Conservation (phyloP, 2,888 invertebrate species). For the Caenorhabditis doughertyi region DNA sequence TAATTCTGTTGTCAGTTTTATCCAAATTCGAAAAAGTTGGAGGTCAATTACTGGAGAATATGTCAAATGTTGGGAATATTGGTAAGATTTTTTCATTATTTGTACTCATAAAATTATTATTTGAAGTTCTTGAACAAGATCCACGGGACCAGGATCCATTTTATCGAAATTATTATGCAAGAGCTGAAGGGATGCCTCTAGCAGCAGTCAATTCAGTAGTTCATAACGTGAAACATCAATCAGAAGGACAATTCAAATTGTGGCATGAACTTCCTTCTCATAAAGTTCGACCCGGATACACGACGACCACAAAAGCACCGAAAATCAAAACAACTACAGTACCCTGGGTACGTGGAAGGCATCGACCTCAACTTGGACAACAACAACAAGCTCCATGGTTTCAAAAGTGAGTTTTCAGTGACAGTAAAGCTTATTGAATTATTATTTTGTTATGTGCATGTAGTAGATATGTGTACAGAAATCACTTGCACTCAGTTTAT, state of each 20-base stretch:
- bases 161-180: slow-evolving; percentile 48
- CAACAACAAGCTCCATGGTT: slow-evolving; percentile 32
- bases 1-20: slow-evolving; percentile 4
- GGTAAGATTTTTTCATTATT: slow-evolving; percentile 24
- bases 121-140: slow-evolving; percentile 60
- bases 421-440: neutral
- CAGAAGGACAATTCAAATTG: slow-evolving; percentile 36
- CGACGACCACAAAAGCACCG: slow-evolving; percentile 37
- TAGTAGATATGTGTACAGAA: neutral
- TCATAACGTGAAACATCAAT: slow-evolving; percentile 57
- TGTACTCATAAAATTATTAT: neutral
- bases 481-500: slow-evolving; percentile 12
- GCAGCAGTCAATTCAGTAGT: slow-evolving; percentile 62
- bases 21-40: neutral
- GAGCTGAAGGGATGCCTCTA: slow-evolving; percentile 55
- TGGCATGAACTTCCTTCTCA: slow-evolving; percentile 49
- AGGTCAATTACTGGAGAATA: slow-evolving; percentile 2
- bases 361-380: slow-evolving; percentile 13
- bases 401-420: slow-evolving; percentile 31
- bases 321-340: slow-evolving; percentile 20
- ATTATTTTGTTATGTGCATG: slow-evolving; percentile 6
- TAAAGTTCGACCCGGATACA: slow-evolving; percentile 33
- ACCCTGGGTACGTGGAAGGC: slow-evolving; percentile 53
- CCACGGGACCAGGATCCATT: slow-evolving; percentile 62
- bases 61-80: slow-evolving; percentile 48